These are phyloP conservation scores for Tylochromis polylepis DNA, from an alignment of 2,113 vertebrate species.

Conservation along the genomic window DNA sequence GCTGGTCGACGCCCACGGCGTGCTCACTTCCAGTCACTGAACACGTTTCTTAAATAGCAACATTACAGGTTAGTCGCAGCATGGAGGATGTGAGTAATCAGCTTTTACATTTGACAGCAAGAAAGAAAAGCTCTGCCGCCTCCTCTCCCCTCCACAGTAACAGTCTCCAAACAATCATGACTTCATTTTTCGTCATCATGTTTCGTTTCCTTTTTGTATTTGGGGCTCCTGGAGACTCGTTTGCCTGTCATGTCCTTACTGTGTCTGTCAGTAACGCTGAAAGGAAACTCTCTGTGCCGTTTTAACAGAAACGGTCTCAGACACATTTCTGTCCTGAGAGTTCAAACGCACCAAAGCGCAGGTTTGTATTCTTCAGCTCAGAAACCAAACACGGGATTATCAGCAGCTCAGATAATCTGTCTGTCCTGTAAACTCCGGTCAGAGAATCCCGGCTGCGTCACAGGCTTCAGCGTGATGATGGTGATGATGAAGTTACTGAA, in stretches of 20 bases:
- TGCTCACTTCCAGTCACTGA: background rate
- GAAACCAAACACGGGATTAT: background rate
- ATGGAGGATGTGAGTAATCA: background rate
- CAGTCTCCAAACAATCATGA: background rate
- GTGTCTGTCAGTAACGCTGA: background rate
- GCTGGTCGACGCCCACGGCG: background rate
- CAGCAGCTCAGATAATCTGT: background rate
- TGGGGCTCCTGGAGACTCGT: background rate
- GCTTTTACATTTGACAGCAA: background rate
- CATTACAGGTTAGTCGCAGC: background rate
- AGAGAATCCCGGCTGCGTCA: background rate
- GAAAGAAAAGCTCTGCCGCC: background rate
- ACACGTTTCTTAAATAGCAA: background rate
- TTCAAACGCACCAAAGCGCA: background rate
- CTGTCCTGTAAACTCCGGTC: background rate
- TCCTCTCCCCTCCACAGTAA: fast-evolving
- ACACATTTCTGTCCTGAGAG: background rate
- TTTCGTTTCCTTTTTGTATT: background rate
- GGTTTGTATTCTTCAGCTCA: background rate
- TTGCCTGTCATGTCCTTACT: background rate
- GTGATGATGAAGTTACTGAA: background rate
- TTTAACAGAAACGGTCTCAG: background rate
- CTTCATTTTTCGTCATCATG: background rate
- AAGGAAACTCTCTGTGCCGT: background rate
- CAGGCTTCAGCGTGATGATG: background rate